A percentile compares a stretch with the other conserved stretches of the same genome.
phyloP scores from a whole-genome alignment of 2,888 invertebrate genomes.

The Germaria angustata region DNA sequence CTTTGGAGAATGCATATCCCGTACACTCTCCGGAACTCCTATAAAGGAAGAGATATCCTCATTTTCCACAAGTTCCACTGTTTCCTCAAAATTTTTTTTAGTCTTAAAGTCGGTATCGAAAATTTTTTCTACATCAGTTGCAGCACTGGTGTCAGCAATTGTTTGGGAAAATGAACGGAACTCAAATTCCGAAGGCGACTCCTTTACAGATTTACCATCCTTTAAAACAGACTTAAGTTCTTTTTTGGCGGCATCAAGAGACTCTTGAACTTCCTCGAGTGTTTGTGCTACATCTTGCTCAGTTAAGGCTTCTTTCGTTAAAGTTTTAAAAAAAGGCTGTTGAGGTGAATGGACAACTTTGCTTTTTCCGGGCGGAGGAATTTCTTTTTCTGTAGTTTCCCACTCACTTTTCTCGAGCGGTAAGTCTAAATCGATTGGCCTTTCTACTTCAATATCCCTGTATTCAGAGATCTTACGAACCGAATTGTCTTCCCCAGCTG shows the following conservation, averaged over 20 bases:
- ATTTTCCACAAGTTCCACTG: conserved; percentile 8
- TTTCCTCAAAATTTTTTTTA: conserved; percentile 35
- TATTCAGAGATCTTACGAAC: conserved; percentile 74
- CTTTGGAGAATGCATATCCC: not conserved
- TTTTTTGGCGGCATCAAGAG: conserved; percentile 85
- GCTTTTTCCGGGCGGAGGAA: conserved; percentile 70
- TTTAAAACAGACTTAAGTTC: conserved; percentile 84
- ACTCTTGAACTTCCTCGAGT: conserved; percentile 86
- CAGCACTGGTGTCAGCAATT: conserved; percentile 20
- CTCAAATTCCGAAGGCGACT: conserved; percentile 88
- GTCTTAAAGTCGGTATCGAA: not conserved
- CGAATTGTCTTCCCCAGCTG: conserved; percentile 73
- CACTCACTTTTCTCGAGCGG: conserved; percentile 78
- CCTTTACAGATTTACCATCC: conserved; percentile 84
- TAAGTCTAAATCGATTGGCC: conserved; percentile 72
- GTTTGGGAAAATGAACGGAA: conserved; percentile 83
- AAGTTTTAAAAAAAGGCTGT: conserved; percentile 46
- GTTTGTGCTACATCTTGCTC: conserved; percentile 83
- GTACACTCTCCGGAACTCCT: conserved; percentile 72
- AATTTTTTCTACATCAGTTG: not conserved
- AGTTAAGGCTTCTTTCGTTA: conserved; percentile 72
- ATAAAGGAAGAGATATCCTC: conserved; percentile 76
- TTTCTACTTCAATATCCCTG: conserved; percentile 45
- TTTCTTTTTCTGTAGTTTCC: conserved; percentile 78
- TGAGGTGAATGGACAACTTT: conserved; percentile 76